Evolutionary conservation across 2,113 vertebrate genomes (phyloP).

Genomic region (Callospermophilus lateralis): DNA sequence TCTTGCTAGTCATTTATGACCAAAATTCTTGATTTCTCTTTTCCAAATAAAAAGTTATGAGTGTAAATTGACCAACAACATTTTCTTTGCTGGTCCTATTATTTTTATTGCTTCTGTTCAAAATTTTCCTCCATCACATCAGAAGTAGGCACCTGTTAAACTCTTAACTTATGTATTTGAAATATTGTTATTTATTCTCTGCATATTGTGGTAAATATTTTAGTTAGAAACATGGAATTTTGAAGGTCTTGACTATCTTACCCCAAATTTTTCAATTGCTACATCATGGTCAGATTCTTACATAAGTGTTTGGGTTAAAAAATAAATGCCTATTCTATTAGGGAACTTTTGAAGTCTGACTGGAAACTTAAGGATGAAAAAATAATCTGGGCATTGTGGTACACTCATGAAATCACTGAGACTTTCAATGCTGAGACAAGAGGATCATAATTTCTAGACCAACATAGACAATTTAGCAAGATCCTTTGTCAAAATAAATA

Average conservation of each 20-base stretch:
- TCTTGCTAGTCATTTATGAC: neutral
- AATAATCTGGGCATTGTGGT: too few species aligned
- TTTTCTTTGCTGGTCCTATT: neutral
- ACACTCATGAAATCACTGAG: too few species aligned
- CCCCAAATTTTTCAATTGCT: neutral
- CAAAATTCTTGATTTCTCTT: neutral
- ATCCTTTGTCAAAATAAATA: too few species aligned
- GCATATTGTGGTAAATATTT: neutral
- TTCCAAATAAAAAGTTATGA: neutral
- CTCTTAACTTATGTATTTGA: neutral
- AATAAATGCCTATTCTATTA: neutral
- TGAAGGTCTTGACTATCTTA: neutral
- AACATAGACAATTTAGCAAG: too few species aligned
- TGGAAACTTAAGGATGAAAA: too few species aligned
- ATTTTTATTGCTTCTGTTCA: neutral
- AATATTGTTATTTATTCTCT: neutral
- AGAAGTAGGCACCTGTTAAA: neutral
- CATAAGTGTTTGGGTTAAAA: neutral
- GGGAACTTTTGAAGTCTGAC: neutral
- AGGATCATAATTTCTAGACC: too few species aligned
- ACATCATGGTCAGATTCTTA: neutral
- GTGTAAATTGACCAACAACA: neutral
- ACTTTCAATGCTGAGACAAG: too few species aligned
- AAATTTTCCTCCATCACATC: neutral
- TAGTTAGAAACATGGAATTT: neutral